Evolutionary conservation across 1,140 invertebrate species (phyloP), one percentile per base, ranked within the genome.

Genomic region (Zaprionus ornatus): DNA sequence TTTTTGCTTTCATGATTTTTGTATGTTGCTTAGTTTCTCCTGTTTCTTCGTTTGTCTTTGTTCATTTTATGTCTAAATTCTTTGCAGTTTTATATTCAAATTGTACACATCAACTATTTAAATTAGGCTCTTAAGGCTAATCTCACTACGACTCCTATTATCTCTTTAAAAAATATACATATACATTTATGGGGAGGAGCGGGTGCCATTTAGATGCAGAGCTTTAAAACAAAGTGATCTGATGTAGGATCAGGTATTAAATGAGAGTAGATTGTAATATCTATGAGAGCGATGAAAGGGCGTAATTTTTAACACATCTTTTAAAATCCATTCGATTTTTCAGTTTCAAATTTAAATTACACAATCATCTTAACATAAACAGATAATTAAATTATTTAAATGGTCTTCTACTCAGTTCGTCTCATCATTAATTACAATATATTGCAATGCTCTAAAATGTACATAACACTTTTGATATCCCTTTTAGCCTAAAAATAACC

Each of bases 41-140:
- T 78, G 67, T 59, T 69, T 64, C 15, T 68, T 45, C 48, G 73
- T 63, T 83, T 78, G 63, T 90, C 74, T 82, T 90, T 85, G 86
- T 85, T 90, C 85, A 88, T 88, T 88, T 83, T 72, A 88, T 90
- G 85, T 90, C 85, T 88, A 88, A 88, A 88, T 88, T 88, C 81
- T 68, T 90, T 85, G 72, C 74, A 66, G 80, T 86, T 86, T 87
- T 80, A 81, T 60, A 72, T 77, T 75, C 74, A 73, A 75, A 56
- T 74, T 73, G 70, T 84, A 76, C 77, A 84, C 77, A 84, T 70
- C 77, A 74, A 80, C 80, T 88, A 90, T 80, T 75, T 84, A 81
- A 90, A 65, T 84, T 88, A 84, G 74, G 68, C 85, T 71, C 85
- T 90, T 88, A 90, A 74, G 70, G 69, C 85, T 88, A 88, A 85